Percentiles rank a stretch among this genome's conserved stretches.
Conservation (phyloP, 2,888 invertebrate genomes). For the Leucophora obtusa region DNA sequence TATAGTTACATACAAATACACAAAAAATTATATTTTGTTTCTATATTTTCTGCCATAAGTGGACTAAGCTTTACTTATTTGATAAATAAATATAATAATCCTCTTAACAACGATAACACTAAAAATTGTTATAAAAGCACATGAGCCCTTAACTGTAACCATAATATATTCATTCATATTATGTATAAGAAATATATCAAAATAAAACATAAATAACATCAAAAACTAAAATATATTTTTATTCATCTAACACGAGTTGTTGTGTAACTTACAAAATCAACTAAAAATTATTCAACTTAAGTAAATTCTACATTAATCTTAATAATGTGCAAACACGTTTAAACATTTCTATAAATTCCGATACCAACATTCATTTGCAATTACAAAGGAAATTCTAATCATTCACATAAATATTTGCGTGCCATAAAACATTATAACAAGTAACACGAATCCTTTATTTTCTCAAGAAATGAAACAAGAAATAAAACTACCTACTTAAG, state of each 20-base stretch:
- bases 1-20: too few relatives aligned
- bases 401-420: conserved; percentile 8
- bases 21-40: too few relatives aligned
- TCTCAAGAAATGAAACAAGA: not conserved
- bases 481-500: not conserved
- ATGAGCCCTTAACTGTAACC: not conserved
- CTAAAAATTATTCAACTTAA: not conserved
- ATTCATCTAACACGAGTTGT: too few relatives aligned
- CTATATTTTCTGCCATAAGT: not conserved
- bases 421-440: not conserved
- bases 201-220: not conserved
- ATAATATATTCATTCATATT: not conserved
- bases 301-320: not conserved
- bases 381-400: not conserved
- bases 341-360: not conserved
- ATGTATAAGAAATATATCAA: not conserved
- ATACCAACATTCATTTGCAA: not conserved
- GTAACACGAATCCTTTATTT: not conserved
- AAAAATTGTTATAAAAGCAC: conserved; percentile 7
- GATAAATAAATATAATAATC: conserved; percentile 10
- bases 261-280: not conserved
- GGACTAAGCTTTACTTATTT: not conserved
- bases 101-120: conserved; percentile 26
- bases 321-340: not conserved
- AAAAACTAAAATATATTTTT: too few relatives aligned